phyloP scores from a whole-genome alignment of 2,797 vertebrate species.

The Anguilla anguilla region DNA sequence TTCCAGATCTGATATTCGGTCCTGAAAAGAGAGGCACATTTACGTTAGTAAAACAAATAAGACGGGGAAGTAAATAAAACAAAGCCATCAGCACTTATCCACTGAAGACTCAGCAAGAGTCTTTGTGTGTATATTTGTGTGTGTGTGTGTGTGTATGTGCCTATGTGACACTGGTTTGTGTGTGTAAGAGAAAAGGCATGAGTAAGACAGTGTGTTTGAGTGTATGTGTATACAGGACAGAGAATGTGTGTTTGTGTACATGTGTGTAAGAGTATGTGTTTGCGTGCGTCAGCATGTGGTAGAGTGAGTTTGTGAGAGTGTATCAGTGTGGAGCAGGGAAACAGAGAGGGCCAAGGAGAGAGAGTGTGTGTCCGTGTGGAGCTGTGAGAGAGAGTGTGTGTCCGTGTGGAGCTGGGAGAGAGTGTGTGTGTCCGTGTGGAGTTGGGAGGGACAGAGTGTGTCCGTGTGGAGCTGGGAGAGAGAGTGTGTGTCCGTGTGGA shows the following conservation, averaged over 20 bases:
- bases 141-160: too few species aligned
- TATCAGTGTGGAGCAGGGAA: neutral
- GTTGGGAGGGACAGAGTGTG: neutral
- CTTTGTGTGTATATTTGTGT: neutral
- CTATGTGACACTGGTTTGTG: neutral
- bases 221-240: neutral
- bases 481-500: too few species aligned
- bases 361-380: neutral
- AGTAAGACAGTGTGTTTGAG: neutral
- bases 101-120: neutral
- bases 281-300: neutral
- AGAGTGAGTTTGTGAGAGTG: neutral
- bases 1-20: conserved; percentile 83
- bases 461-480: neutral
- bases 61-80: conserved; percentile 32
- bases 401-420: conserved; percentile 11
- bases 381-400: neutral
- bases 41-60: conserved; percentile 43
- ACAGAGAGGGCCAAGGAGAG: neutral
- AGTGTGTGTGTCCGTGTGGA: neutral
- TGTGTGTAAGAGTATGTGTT: neutral
- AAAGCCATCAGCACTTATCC: neutral
- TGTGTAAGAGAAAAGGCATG: neutral
- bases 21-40: conserved; percentile 71
- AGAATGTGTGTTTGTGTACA: neutral